phyloP scores from a whole-genome alignment of 2,113 vertebrate genomes.

The Hepsetus odoe region DNA sequence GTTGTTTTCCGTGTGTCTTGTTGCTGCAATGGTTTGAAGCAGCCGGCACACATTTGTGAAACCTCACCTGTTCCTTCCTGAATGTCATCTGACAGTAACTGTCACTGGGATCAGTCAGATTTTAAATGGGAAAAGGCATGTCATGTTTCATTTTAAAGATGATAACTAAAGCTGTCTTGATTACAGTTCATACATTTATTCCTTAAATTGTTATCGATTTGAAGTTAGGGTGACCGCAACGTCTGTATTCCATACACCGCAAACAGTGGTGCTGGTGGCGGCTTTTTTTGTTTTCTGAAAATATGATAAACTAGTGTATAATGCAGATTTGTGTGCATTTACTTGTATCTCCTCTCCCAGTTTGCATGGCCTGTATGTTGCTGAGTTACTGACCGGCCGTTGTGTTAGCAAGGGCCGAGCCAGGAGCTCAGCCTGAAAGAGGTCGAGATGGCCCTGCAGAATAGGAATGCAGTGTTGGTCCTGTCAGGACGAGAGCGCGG shows the following conservation, averaged over 20 bases:
- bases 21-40: background rate
- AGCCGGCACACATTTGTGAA: background rate
- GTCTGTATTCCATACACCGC: background rate
- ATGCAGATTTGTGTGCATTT: background rate
- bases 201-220: too few species aligned
- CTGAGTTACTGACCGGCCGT: constrained; percentile 69
- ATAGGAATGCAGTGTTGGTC: constrained; percentile 96
- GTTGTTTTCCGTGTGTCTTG: background rate
- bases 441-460: constrained; percentile 87
- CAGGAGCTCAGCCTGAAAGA: constrained; percentile 19
- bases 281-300: background rate
- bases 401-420: constrained; percentile 54
- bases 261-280: background rate
- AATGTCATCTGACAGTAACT: background rate
- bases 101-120: background rate
- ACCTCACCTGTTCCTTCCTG: background rate
- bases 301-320: background rate
- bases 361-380: constrained; percentile 74
- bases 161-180: too few species aligned
- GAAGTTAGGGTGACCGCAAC: background rate
- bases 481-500: constrained; percentile 91
- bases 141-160: background rate
- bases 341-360: constrained; percentile 38
- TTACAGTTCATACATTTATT: too few species aligned
- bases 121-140: background rate